Evolutionary conservation across 2,888 invertebrate genomes (phyloP).

Genomic region (Sipha maydis): DNA sequence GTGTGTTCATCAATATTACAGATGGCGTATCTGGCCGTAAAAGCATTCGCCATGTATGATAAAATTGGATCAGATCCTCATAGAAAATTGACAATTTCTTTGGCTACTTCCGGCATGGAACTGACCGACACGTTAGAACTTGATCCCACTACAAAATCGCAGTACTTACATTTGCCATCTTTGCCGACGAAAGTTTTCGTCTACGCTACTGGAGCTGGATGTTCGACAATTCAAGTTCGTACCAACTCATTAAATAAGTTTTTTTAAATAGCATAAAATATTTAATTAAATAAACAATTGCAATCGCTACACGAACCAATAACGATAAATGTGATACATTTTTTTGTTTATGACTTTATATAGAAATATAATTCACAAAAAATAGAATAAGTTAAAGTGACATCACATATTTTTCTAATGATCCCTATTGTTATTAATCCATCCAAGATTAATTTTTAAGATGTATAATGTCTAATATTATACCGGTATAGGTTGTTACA

Average conservation of each 20-base stretch:
- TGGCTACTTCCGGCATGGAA: slow-evolving; percentile 79
- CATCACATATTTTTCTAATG: too few species aligned
- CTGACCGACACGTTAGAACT: slow-evolving; percentile 76
- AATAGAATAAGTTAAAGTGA: not conserved
- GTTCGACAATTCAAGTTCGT: slow-evolving; percentile 75
- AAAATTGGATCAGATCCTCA: slow-evolving; percentile 73
- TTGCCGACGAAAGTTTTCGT: slow-evolving; percentile 78
- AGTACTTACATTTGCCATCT: slow-evolving; percentile 73
- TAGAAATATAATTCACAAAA: not conserved
- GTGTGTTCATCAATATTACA: slow-evolving; percentile 62
- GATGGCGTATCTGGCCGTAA: slow-evolving; percentile 73
- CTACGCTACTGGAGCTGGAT: slow-evolving; percentile 77
- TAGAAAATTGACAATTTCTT: slow-evolving; percentile 73
- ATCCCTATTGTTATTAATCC: too few species aligned
- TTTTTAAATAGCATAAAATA: not conserved
- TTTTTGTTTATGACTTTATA: not conserved
- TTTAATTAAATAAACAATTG: too few species aligned
- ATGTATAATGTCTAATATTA: too few species aligned
- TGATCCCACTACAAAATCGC: slow-evolving; percentile 69
- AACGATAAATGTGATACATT: too few species aligned
- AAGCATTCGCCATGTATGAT: slow-evolving; percentile 74
- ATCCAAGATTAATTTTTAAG: too few species aligned
- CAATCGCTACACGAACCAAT: too few species aligned
- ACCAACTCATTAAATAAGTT: not conserved
- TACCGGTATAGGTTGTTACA: too few species aligned